Evolutionary conservation across 2,797 vertebrate species (phyloP).

Genomic region (Anguilla anguilla): DNA sequence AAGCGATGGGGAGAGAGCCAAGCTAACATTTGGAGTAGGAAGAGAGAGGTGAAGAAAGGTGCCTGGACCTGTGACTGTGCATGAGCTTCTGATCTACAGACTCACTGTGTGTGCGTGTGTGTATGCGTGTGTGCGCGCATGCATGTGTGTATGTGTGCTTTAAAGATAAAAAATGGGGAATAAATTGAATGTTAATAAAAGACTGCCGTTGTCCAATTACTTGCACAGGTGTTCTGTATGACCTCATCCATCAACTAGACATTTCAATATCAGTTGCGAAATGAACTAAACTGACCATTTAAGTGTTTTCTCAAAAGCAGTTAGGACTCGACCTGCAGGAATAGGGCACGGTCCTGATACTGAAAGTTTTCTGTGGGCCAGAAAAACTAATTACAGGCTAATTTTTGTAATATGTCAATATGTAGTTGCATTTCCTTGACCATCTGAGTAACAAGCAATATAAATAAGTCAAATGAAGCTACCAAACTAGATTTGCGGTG

Average conservation of each 20-base stretch:
- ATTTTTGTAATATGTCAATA: background rate
- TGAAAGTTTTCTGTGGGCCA: background rate
- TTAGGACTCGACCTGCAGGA: background rate
- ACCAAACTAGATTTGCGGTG: background rate
- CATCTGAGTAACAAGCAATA: background rate
- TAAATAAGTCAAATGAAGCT: background rate
- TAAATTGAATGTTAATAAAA: background rate
- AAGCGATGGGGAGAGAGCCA: background rate
- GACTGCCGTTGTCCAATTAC: background rate
- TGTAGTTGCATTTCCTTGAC: background rate
- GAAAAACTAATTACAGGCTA: background rate
- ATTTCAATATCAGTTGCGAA: background rate
- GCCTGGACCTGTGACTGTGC: background rate
- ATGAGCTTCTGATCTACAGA: background rate
- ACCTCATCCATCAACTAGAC: background rate
- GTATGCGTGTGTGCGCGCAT: background rate
- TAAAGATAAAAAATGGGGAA: background rate
- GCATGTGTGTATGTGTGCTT: background rate
- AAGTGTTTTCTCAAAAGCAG: background rate
- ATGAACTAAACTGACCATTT: background rate
- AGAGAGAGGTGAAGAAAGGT: background rate
- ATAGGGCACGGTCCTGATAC: background rate
- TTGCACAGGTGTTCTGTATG: background rate
- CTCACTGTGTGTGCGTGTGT: background rate
- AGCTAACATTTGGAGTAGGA: background rate